A percentile compares a stretch with the other conserved stretches of the same genome.
These are phyloP conservation scores for Camelus dromedarius DNA, from an alignment of 2,113 vertebrate species.

Conservation along the genomic window DNA sequence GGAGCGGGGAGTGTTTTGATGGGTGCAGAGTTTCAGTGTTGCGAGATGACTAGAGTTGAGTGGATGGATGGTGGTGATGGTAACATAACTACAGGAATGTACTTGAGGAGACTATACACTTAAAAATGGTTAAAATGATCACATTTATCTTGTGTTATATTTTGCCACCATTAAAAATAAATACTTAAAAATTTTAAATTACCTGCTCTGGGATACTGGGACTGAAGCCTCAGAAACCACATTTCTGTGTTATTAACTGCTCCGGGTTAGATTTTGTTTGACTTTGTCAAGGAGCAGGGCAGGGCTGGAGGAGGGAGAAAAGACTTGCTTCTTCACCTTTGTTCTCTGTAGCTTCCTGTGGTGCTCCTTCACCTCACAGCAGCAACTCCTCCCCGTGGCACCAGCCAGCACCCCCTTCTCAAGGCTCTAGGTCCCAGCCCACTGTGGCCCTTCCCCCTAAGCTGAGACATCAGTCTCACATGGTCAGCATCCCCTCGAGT, in stretches of 20 bases:
- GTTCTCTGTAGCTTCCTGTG: background rate
- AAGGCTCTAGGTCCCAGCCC: background rate
- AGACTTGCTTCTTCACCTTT: background rate
- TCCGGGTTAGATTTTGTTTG: background rate
- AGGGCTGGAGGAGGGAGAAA: background rate
- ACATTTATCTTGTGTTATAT: background rate
- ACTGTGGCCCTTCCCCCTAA: rapidly evolving
- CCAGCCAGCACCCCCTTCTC: background rate
- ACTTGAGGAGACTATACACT: background rate
- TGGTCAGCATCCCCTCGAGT: background rate
- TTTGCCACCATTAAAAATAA: background rate
- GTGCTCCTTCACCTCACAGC: too few relatives aligned
- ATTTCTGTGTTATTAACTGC: background rate
- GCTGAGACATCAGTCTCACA: background rate
- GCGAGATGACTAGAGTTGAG: background rate
- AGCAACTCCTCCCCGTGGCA: background rate
- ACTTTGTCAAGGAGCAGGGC: background rate
- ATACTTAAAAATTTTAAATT: background rate
- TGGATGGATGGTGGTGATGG: background rate
- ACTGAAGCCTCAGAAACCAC: background rate
- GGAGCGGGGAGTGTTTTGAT: background rate
- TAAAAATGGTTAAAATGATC: background rate
- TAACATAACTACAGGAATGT: background rate
- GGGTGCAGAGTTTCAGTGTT: background rate
- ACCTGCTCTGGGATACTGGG: background rate